Percentiles rank a stretch among this genome's conserved stretches.
These are phyloP conservation scores for Selene dorsalis DNA, from an alignment of 2,797 vertebrate species.

Conservation along the genomic window DNA sequence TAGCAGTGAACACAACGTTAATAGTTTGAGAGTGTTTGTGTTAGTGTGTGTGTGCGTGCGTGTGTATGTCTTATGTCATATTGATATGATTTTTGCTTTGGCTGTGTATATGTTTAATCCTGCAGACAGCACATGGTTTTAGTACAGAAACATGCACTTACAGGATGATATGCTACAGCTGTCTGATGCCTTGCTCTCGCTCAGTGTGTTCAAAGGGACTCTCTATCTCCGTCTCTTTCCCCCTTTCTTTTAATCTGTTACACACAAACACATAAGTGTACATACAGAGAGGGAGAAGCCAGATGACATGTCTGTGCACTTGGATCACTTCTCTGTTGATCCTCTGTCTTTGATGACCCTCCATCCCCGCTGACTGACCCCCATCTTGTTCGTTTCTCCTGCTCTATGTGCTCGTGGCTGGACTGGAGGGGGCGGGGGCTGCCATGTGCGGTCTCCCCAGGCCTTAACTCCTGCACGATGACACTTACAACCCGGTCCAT, in stretches of 20 bases:
- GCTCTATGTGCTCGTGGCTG: constrained; percentile 14
- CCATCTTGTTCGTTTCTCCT: constrained; percentile 34
- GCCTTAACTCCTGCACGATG: constrained; percentile 39
- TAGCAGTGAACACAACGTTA: background rate
- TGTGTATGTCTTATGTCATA: constrained; percentile 9
- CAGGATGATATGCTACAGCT: constrained; percentile 54
- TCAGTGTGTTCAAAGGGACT: constrained; percentile 18
- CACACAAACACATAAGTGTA: background rate
- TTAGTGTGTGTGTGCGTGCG: background rate
- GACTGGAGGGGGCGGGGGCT: constrained; percentile 28
- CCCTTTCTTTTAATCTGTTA: constrained; percentile 4
- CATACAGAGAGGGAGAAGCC: constrained; percentile 17
- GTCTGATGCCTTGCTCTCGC: constrained; percentile 29
- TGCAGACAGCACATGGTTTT: constrained; percentile 44
- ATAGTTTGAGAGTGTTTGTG: constrained; percentile 1
- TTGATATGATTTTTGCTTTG: constrained; percentile 40
- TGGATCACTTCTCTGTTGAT: constrained; percentile 45
- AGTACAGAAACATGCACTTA: constrained; percentile 50
- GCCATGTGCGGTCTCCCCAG: constrained; percentile 40
- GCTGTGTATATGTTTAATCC: constrained; percentile 52
- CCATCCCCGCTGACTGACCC: constrained; percentile 36
- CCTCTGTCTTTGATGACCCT: constrained; percentile 28
- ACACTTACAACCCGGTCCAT: constrained; percentile 38
- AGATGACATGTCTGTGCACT: constrained; percentile 38
- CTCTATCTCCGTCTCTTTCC: constrained; percentile 2